phyloP scores from a whole-genome alignment of 35 echinoderm and acorn worm species.

The Lytechinus pictus region DNA sequence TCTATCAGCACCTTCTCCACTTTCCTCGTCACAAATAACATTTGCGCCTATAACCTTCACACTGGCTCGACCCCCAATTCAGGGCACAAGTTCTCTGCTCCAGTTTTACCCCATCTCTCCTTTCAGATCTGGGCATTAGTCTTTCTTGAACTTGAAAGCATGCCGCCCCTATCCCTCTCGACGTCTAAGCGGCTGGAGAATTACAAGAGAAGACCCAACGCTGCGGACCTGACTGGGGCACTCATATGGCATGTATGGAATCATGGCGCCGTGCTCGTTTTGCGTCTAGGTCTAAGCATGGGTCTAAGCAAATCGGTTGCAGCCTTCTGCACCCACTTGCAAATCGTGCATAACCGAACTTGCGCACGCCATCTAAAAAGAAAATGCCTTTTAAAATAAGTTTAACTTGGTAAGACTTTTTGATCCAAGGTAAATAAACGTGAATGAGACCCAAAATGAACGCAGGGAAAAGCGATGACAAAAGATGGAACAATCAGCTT shows the following conservation, averaged over 20 bases:
- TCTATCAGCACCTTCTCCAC: constrained; percentile 41
- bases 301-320: background rate
- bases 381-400: background rate
- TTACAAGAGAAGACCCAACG: background rate
- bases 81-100: background rate
- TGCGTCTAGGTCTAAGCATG: constrained; percentile 3
- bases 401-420: constrained; percentile 9
- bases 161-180: constrained; percentile 27
- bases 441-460: constrained; percentile 31
- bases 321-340: background rate
- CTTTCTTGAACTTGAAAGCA: constrained; percentile 48
- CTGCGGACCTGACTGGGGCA: background rate
- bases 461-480: background rate
- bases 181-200: background rate
- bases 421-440: constrained; percentile 36
- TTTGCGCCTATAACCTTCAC: constrained; percentile 57
- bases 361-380: background rate
- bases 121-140: constrained; percentile 23
- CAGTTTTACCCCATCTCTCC: constrained; percentile 31
- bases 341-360: background rate
- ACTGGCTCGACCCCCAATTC: constrained; percentile 33
- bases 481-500: background rate
- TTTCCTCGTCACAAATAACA: constrained; percentile 59
- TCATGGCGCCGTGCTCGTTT: background rate
- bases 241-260: background rate